Conservation (phyloP, 2,888 invertebrate genomes). For the Xiphydria camelus region DNA sequence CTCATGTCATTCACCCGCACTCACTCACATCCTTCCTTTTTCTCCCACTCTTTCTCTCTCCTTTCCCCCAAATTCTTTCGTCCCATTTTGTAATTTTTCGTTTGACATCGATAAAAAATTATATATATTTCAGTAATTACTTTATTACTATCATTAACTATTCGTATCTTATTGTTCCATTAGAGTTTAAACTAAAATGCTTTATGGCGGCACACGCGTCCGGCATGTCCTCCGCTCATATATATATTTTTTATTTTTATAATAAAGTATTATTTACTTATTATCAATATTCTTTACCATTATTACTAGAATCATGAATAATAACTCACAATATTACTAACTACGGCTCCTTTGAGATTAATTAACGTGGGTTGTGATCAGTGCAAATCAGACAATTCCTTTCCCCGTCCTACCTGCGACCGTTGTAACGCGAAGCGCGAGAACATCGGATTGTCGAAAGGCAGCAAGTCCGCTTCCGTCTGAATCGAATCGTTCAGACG, state of each 20-base stretch:
- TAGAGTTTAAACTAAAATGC: constrained; percentile 44
- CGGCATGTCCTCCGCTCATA: constrained; percentile 27
- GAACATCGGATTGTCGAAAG: background rate
- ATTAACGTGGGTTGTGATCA: constrained; percentile 28
- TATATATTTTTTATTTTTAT: constrained; percentile 28
- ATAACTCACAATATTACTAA: constrained; percentile 42
- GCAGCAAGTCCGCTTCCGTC: too few relatives aligned
- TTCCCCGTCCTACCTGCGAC: constrained; percentile 21
- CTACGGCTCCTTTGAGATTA: constrained; percentile 36
- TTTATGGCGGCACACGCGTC: constrained; percentile 28
- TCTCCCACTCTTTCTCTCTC: constrained; percentile 8
- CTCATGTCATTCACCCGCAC: constrained; percentile 16
- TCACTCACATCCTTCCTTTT: constrained; percentile 11
- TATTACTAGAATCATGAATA: constrained; percentile 42
- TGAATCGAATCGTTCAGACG: too few relatives aligned
- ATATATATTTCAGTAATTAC: constrained; percentile 34
- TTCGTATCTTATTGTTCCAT: constrained; percentile 43
- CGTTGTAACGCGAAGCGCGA: background rate
- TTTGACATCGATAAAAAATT: constrained; percentile 27
- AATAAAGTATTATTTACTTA: constrained; percentile 45
- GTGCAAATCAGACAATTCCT: constrained; percentile 37
- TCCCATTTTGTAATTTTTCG: constrained; percentile 19
- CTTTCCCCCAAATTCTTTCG: background rate
- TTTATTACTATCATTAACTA: constrained; percentile 34
- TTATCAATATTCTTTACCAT: constrained; percentile 37